phyloP scores from a whole-genome alignment of 2,113 vertebrate genomes.

The Charadrius vociferus region DNA sequence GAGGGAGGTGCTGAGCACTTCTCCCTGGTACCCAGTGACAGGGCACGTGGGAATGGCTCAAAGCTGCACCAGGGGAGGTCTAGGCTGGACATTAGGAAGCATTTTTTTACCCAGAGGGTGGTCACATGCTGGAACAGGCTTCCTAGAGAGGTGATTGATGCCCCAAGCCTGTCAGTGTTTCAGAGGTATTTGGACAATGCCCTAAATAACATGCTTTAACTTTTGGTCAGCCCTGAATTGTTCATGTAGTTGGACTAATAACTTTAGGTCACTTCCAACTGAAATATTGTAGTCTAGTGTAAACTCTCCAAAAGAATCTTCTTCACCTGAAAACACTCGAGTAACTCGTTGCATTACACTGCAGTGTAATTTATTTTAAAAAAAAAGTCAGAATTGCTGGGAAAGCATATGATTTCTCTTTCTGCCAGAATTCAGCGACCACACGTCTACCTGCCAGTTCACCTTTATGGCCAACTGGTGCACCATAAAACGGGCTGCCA shows the following conservation, averaged over 20 bases:
- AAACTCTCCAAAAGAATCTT: not conserved
- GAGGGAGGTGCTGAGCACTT: not conserved
- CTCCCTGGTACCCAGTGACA: not conserved
- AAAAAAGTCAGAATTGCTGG: not conserved
- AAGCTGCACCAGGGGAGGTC: not conserved
- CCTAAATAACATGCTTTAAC: not conserved
- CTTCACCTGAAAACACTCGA: not conserved
- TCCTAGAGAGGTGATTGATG: rapidly evolving
- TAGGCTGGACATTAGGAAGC: not conserved
- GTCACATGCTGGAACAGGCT: not conserved
- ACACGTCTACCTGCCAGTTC: conserved; percentile 94
- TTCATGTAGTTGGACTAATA: not conserved
- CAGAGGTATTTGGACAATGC: not conserved
- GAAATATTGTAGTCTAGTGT: not conserved
- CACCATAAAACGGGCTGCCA: conserved; percentile 98
- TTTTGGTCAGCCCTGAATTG: not conserved
- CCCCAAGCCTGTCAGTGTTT: not conserved
- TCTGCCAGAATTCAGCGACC: conserved; percentile 91
- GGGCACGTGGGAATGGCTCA: rapidly evolving
- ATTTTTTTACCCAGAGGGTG: not conserved
- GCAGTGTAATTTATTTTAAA: not conserved
- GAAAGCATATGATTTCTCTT: conserved; percentile 23
- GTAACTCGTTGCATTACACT: not conserved
- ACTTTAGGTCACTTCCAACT: not conserved
- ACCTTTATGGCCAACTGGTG: conserved; percentile 96